Evolutionary conservation across 2,113 vertebrate genomes (phyloP).

Genomic region (Tupaia tana): DNA sequence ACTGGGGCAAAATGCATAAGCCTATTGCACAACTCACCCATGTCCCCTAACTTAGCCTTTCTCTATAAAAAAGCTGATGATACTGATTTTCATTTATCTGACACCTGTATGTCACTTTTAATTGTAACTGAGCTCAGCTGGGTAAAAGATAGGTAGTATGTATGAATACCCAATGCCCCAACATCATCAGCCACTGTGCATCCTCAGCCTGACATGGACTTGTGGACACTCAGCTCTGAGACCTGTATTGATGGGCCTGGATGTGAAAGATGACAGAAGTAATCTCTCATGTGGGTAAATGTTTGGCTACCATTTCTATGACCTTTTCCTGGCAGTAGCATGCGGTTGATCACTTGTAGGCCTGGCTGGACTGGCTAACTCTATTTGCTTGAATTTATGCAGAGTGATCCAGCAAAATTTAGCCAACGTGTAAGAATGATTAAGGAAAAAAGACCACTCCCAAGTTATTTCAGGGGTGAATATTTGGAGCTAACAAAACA

Average conservation of each 20-base stretch:
- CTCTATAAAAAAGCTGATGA: not conserved
- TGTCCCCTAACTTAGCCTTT: conserved; percentile 6
- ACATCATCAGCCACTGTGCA: not conserved
- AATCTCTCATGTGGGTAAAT: not conserved
- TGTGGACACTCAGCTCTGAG: not conserved
- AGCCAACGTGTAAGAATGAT: not conserved
- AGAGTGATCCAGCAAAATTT: conserved; percentile 15
- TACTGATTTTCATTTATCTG: not conserved
- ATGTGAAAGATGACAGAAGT: not conserved
- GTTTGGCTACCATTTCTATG: conserved; percentile 5
- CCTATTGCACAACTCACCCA: not conserved
- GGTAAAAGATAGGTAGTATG: not conserved
- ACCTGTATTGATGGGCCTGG: not conserved
- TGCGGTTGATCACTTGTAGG: not conserved
- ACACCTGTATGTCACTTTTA: not conserved
- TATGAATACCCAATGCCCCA: not conserved
- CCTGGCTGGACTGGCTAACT: not conserved
- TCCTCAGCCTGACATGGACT: not conserved
- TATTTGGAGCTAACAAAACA: conserved; percentile 47
- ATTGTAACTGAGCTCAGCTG: not conserved
- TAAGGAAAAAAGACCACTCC: not conserved
- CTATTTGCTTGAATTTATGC: not conserved
- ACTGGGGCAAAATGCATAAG: not conserved
- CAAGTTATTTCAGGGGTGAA: conserved; percentile 33
- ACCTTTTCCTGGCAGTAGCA: not conserved